Conservation (phyloP, 2,113 vertebrate genomes). For the Alces alces region DNA sequence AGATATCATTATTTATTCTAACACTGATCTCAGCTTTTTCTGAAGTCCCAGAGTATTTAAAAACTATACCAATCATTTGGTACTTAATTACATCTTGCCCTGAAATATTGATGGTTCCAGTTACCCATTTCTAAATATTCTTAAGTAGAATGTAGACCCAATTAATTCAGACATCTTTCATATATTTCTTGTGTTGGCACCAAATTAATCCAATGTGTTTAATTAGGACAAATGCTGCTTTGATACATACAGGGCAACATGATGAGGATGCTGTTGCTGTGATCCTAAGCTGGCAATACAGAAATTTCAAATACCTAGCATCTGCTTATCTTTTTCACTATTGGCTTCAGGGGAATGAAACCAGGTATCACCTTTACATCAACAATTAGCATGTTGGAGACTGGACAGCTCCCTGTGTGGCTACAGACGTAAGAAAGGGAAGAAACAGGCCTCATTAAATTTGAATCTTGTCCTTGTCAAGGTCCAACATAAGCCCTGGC, state of each 20-base stretch:
- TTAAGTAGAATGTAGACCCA: background rate
- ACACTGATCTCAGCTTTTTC: background rate
- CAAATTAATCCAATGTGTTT: background rate
- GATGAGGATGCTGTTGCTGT: background rate
- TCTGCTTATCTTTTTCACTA: constrained; percentile 38
- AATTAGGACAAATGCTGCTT: background rate
- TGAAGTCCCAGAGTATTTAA: background rate
- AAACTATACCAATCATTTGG: background rate
- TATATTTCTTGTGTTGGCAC: background rate
- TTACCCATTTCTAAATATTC: background rate
- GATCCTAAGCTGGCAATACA: background rate
- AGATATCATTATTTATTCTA: background rate
- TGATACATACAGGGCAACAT: background rate
- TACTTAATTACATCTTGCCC: background rate
- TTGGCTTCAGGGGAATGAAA: constrained; percentile 48
- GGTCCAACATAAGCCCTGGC: background rate
- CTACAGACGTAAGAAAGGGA: constrained; percentile 19
- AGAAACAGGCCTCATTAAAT: background rate
- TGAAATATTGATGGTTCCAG: background rate
- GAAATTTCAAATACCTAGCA: background rate
- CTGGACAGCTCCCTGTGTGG: constrained; percentile 53
- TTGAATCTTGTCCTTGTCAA: background rate
- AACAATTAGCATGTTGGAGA: constrained; percentile 67
- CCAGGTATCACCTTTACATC: constrained; percentile 71
- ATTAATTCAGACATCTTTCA: background rate